Base-by-base conservation (phyloP, 2,113 vertebrate species). In the Daubentonia madagascariensis region DNA sequence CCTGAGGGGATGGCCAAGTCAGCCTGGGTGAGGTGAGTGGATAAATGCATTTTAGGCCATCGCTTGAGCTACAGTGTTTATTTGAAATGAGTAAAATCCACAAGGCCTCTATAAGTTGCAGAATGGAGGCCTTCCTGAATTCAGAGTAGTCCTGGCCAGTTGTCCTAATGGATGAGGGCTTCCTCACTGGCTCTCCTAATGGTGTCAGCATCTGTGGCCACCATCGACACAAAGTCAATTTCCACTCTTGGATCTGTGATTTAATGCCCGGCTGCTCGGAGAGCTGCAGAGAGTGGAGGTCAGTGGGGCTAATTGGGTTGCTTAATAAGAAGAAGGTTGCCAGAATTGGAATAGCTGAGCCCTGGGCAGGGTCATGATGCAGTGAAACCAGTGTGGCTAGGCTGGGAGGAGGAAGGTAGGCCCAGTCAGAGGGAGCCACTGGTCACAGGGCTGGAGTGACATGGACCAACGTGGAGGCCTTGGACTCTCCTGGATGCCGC, bases 211-310 rank as follows among this genome's bases (percentile, higher is more conserved):
- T 88, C 95, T 40, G 17, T 8, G 52, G 89, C 89, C 78, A 63
- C 89, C 2, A 3, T 52, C 5, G 54, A 91, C 97, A 98, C 97
- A 94, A 98, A 99, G 98, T 98, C 98, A 98, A 98, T 99, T 98
- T 99, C 98, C 98, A 98, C 98, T 98, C 98, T 96, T 98, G 98
- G 98, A 98, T 98, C 98, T 92, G 97, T 68, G 98, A 98, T 99
- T 99, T 99, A 98, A 99, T 94, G 98, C 98, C 98, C 88, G 94
- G 98, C 98, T 99, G 98, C 98, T 98, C 98, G 85, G 97, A 98
- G 98, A 97, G 96, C 98, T 98, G 97, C 98, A 94, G 98, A 98
- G 98, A 98, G 98, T 97, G 89, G 98, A 98, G 99, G 98, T 98
- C 98, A 98, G 96, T 92, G 92, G 92, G 98, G 98, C 98, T 99